These are phyloP conservation scores for Chrysolina oricalcia DNA, from an alignment of 2,888 invertebrate species.

Conservation along the genomic window DNA sequence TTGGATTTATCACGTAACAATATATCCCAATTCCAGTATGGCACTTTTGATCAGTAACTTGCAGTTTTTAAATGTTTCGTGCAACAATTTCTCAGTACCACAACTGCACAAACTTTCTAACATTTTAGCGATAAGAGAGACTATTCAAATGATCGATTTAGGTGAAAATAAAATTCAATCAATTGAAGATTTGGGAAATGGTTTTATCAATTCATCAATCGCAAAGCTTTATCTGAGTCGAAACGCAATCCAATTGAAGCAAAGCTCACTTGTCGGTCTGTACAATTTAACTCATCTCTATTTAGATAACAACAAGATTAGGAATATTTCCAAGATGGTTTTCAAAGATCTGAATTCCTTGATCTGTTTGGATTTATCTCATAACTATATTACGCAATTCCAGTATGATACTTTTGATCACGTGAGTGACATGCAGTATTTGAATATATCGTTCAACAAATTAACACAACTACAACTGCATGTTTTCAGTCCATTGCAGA, in stretches of 20 bases:
- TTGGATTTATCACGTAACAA: conserved; percentile 31
- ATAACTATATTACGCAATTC: conserved; percentile 21
- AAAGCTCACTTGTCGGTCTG: background rate
- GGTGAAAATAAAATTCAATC: background rate
- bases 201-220: background rate
- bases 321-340: background rate
- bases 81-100: conserved; percentile 12
- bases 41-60: conserved; percentile 16
- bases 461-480: conserved; percentile 7
- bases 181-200: conserved; percentile 4
- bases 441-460: conserved; percentile 28
- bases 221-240: background rate
- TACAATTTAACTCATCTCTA: conserved; percentile 15
- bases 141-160: background rate
- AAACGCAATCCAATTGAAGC: background rate
- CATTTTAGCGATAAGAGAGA: background rate
- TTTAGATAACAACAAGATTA: conserved; percentile 13
- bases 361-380: conserved; percentile 23
- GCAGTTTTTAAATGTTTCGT: conserved; percentile 23
- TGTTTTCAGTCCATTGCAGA: conserved; percentile 4
- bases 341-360: conserved; percentile 25
- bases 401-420: conserved; percentile 16
- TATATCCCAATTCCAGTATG: conserved; percentile 4
- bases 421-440: conserved; percentile 1
- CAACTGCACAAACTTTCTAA: too few relatives aligned